Percentiles rank a stretch among this genome's conserved stretches.
Conservation (phyloP, 2,888 invertebrate genomes). For the Lepidochitona cinerea region DNA sequence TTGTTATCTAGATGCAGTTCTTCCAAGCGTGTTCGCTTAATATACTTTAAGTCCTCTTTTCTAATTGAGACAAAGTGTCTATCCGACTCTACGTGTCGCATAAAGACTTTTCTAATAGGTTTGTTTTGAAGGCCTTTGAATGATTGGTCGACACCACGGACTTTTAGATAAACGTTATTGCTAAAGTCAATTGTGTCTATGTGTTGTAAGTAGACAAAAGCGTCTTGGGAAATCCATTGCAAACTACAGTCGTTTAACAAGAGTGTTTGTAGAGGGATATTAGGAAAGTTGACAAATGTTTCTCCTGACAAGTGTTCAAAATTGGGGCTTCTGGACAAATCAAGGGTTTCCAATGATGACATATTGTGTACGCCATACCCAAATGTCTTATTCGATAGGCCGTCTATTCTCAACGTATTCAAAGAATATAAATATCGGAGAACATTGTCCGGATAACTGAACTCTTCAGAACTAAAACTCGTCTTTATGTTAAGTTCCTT, state of each 20-base stretch:
- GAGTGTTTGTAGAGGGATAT: not conserved
- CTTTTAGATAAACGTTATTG: not conserved
- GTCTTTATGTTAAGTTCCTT: not conserved
- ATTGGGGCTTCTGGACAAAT: not conserved
- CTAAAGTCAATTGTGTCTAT: not conserved
- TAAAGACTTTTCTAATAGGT: not conserved
- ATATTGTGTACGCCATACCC: not conserved
- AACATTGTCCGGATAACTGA: not conserved
- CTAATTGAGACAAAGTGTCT: not conserved
- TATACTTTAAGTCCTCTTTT: not conserved
- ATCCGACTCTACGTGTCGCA: not conserved
- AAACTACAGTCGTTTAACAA: not conserved
- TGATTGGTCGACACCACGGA: not conserved
- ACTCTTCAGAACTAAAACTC: not conserved
- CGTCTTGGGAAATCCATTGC: not conserved
- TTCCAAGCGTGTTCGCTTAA: not conserved
- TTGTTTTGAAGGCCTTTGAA: not conserved
- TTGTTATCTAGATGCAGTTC: not conserved
- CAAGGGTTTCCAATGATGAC: not conserved
- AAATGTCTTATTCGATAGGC: not conserved
- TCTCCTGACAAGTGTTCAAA: not conserved
- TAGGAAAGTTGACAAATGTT: not conserved
- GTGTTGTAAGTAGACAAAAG: not conserved
- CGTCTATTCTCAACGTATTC: not conserved
- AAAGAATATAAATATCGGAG: not conserved